Base-by-base conservation (phyloP, 2,888 invertebrate species). In the Drosophila pegasa region DNA sequence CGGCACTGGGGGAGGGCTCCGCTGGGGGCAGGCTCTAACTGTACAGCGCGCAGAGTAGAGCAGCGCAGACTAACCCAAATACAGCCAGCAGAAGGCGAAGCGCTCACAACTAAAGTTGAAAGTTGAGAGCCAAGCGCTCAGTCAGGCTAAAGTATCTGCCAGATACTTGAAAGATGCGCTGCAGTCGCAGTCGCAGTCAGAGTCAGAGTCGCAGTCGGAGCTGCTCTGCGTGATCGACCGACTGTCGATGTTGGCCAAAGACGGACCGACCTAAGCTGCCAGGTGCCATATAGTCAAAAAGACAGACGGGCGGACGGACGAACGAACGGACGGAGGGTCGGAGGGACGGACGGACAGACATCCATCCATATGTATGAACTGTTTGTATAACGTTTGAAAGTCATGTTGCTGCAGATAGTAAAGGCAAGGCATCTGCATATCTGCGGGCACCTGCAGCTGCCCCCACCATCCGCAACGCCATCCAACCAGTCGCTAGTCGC, bases 351-450 rank as follows among this genome's bases (percentile, higher is more conserved):
- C 54, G 41, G 51, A 22, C 50, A 55, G 68, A 54, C 52, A 72
- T 68, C 62, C 85, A 84, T 82, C 78, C 84, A 80, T 84, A 83
- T 84, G 85, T 78, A 84, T 84, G 79, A 85, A 63, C 80, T 84
- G 84, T 84, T 86, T 84, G 84, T 83, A 80, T 83, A 80, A 86
- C 83, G 85, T 85, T 84, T 84, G 85, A 84, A 84, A 84, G 86
- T 86, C 84, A 86, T 84, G 85, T 84, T 84, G 83, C 75, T 83
- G 83, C 73, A 78, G 76, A 71, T 76, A 77, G 59, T 67, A 45
- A 48, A 62, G 57, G 47, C 56, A 61, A 78, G 65, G 69, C 72
- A 82, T 82, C 84, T 82, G 84, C 81, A 82, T 82, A 81, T 84
- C 75, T 80, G 67, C 75, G 65, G 80, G 80, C 80, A 81, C 80